Evolutionary conservation across 2,888 invertebrate species (phyloP), one percentile per base, ranked within the genome.

Genomic region (Timandra comae): DNA sequence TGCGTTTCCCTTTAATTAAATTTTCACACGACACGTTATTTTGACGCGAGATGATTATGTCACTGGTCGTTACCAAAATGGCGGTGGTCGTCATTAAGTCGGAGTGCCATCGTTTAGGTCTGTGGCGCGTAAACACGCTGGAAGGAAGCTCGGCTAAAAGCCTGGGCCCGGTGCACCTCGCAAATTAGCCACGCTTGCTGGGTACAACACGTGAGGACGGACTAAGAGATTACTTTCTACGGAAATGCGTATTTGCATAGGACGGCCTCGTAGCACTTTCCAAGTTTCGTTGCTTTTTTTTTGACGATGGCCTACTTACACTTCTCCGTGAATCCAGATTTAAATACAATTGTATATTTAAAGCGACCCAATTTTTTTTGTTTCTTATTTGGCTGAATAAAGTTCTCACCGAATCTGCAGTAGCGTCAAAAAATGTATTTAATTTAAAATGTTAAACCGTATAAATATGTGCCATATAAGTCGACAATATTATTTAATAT

Each of bases 91-190:
- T 77, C 77, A 78, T 78, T 79, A 78, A 74, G 66, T 56, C 65
- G 55, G 70, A 79, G 75, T 78, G 75, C 74, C 72, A 74, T 77
- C 72, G 65, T 75, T 77, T 75, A 71, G 67, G 72, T 69, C 66
- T 66, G 63, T 55, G 62, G 67, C 68, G 71, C 73, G 71, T 70
- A 65, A 72, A 74, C 71, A 69, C 56, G 57, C 56, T 55, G 73
- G 79, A 75, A 78, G 77, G 78, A 74, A 76, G 77, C 67, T 63
- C 64, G 52, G 72, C 71, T 78, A 73, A 77, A 76, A 78, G 77
- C 77, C 61, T 59, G 62, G 59, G 66, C 34, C 38, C 35, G 23
- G 40, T 41, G 43, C 43, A 46, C 37, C 38, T 36, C 43, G 71
- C 72, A 73, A 73, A 78, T 79, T 79, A 77, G 73, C 76, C 68